Evolutionary conservation across 2,797 vertebrate genomes (phyloP), one percentile per base, ranked within the genome.

Genomic region (Geotria australis): DNA sequence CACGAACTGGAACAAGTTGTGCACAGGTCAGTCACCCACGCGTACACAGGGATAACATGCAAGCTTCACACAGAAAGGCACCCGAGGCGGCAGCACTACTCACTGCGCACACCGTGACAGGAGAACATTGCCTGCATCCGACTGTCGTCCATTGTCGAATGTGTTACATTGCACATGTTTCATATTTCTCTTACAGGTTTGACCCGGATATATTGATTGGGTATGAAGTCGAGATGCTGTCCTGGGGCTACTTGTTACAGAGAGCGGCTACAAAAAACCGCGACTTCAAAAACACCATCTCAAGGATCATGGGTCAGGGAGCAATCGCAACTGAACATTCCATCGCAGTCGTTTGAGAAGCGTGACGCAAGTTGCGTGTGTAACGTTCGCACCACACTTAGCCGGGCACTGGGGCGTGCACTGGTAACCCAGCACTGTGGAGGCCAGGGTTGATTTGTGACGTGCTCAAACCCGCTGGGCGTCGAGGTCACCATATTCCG

Each of bases 181-280:
- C 24, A 38, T 38, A 38, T 5, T 38, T 11, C 59, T 60, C 59
- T 57, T 63, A 62, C 68, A 98, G 91, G 70, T 93, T 79, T 64
- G 89, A 98, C 65, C 91, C 91, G 56, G 91, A 98, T 70, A 86
- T 98, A 69, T 70, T 98, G 60, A 62, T 98, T 62, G 91, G 88
- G 38, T 98, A 98, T 63, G 91, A 98, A 74, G 79, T 93, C 63
- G 91, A 96, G 75, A 88, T 91, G 84, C 79, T 66, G 62, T 98
- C 91, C 51, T 98, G 91, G 91, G 85, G 86, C 53, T 98, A 88
- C 73, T 79, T 98, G 59, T 74, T 98, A 53, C 84, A 98, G 69
- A 77, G 91, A 48, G 85, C 89, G 8, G 74, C 79, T 1, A 74
- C 73, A 1, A 68, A 95, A 3, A 71, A 75, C 57, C 71, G 82